Evolutionary conservation across 1,140 invertebrate genomes (phyloP).

Genomic region (Apolygus lucorum): DNA sequence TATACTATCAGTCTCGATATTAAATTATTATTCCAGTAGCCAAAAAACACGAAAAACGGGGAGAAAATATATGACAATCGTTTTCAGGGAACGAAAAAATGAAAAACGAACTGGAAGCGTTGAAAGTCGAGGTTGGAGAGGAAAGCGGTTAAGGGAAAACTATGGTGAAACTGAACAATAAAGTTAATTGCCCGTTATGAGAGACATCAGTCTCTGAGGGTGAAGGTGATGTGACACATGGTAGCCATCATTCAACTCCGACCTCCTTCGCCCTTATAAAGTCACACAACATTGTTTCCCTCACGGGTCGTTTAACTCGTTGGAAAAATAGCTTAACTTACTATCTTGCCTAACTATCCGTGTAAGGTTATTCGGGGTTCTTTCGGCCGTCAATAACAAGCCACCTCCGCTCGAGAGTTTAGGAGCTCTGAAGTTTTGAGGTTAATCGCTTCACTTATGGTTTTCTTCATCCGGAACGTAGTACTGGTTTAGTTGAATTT

Average conservation of each 20-base stretch:
- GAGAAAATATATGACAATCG: no score
- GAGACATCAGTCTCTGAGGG: neutral
- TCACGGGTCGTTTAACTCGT: constrained; percentile 4
- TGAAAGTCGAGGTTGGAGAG: no score
- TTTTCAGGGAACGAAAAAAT: no score
- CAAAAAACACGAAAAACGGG: no score
- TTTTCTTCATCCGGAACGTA: no score
- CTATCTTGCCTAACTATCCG: constrained; percentile 7
- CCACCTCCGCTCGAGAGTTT: neutral
- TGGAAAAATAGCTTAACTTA: constrained; percentile 7
- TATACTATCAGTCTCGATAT: no score
- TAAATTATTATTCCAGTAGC: no score
- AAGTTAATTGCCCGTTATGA: constrained; percentile 13
- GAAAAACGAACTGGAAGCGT: neutral
- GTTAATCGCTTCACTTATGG: neutral
- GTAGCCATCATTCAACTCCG: constrained; percentile 10
- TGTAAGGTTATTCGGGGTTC: neutral
- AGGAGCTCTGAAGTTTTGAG: neutral
- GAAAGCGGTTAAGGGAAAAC: neutral
- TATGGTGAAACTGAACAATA: constrained; percentile 3
- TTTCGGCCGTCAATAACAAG: neutral
- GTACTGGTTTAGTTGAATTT: no score
- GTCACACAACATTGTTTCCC: constrained; percentile 13
- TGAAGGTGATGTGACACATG: constrained; percentile 8
- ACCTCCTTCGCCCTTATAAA: neutral